These are phyloP conservation scores for Zaprionus nigranus DNA, from an alignment of 1,140 invertebrate genomes.

Conservation along the genomic window DNA sequence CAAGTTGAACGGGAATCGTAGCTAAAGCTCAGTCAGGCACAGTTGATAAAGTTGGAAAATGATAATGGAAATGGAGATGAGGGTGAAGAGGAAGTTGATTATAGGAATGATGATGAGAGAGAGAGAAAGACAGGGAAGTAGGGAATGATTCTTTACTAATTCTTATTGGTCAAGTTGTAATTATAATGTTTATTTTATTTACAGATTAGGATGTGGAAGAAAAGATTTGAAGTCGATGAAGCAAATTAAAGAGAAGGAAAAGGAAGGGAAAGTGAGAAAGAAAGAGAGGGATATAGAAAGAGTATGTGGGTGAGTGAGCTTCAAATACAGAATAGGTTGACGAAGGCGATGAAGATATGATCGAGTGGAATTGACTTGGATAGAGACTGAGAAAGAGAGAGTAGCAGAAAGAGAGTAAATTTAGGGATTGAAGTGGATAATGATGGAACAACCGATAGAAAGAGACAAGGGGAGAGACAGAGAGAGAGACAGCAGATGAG, in stretches of 20 bases:
- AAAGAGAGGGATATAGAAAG: too few species aligned
- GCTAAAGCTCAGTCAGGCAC: slow-evolving; percentile 1
- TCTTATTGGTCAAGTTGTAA: neutral
- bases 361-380: too few species aligned
- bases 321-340: fast-evolving
- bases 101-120: neutral
- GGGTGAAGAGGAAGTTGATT: neutral
- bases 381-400: neutral
- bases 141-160: neutral
- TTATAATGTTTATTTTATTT: slow-evolving; percentile 3
- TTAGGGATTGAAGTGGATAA: neutral
- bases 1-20: slow-evolving; percentile 26
- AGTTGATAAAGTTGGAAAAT: neutral
- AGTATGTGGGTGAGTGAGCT: too few species aligned
- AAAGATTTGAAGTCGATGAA: neutral
- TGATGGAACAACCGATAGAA: neutral
- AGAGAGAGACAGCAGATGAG: neutral
- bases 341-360: too few species aligned
- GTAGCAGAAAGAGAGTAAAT: neutral
- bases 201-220: neutral
- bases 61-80: neutral
- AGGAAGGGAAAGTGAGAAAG: too few species aligned
- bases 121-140: too few species aligned
- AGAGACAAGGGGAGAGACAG: neutral
- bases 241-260: too few species aligned